A percentile compares a stretch with the other conserved stretches of the same genome.
phyloP scores from a whole-genome alignment of 2,888 invertebrate species.

The Epistrophe grossulariae region DNA sequence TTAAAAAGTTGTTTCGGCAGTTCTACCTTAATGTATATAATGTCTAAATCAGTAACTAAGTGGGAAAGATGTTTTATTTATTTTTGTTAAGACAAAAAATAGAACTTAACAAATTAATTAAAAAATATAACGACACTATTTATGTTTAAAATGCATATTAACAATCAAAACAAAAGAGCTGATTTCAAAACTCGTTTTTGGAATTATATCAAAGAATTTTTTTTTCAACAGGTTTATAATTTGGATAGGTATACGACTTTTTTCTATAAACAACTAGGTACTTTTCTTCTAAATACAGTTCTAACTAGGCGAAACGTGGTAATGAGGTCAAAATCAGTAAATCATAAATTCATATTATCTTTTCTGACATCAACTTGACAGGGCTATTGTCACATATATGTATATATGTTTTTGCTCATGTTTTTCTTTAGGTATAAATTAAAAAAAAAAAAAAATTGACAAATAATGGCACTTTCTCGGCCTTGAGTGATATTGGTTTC shows the following conservation, averaged over 20 bases:
- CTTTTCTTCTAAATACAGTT: too few species aligned
- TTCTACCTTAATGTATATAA: too few species aligned
- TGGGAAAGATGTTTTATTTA: too few species aligned
- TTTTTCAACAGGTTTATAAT: background rate
- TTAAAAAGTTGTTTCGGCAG: too few species aligned
- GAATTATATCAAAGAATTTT: background rate
- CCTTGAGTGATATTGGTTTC: conserved; percentile 26
- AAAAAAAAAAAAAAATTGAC: background rate
- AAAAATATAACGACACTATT: background rate
- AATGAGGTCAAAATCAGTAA: background rate
- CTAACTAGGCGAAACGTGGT: background rate
- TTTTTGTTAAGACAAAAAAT: too few species aligned
- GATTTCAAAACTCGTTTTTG: background rate
- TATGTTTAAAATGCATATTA: background rate
- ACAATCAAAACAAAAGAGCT: conserved; percentile 19
- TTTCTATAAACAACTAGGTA: background rate
- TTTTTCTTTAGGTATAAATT: too few species aligned
- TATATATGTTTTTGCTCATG: background rate
- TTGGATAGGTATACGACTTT: background rate
- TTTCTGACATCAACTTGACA: background rate
- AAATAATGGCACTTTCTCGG: conserved; percentile 25
- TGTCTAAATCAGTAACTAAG: too few species aligned
- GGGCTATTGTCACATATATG: background rate
- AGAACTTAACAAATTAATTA: too few species aligned
- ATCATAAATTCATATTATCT: background rate